Conservation (phyloP, 2,113 vertebrate species). For the Aspidoscelis tigris region DNA sequence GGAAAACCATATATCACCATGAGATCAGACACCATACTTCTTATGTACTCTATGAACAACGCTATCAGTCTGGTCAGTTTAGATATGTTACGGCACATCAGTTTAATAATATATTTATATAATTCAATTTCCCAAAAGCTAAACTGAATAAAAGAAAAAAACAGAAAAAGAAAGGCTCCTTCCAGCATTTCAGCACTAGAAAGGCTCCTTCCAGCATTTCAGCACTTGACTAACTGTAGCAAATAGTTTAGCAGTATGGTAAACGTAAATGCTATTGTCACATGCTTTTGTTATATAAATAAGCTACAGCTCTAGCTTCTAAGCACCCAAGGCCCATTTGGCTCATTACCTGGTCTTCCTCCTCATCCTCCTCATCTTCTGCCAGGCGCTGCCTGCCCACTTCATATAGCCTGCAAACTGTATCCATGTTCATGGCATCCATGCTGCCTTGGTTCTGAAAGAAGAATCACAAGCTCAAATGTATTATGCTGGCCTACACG, state of each 20-base stretch:
- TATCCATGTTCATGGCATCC: constrained; percentile 97
- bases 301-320: constrained; percentile 7
- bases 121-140: neutral
- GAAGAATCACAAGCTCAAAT: constrained; percentile 32
- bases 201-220: neutral
- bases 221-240: neutral
- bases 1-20: neutral
- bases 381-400: constrained; percentile 95
- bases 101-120: neutral
- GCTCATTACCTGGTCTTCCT: constrained; percentile 92
- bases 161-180: neutral
- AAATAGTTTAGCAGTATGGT: too few species aligned
- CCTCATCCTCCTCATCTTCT: constrained; percentile 98
- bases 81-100: neutral
- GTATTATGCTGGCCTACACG: neutral
- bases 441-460: constrained; percentile 90
- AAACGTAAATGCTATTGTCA: neutral
- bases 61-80: neutral
- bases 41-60: neutral
- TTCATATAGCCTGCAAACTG: constrained; percentile 96
- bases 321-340: neutral
- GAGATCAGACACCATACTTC: neutral
- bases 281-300: neutral
- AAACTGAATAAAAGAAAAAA: neutral
- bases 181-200: neutral